Conservation (phyloP, 2,797 vertebrate species). For the Manis crassicaudata region DNA sequence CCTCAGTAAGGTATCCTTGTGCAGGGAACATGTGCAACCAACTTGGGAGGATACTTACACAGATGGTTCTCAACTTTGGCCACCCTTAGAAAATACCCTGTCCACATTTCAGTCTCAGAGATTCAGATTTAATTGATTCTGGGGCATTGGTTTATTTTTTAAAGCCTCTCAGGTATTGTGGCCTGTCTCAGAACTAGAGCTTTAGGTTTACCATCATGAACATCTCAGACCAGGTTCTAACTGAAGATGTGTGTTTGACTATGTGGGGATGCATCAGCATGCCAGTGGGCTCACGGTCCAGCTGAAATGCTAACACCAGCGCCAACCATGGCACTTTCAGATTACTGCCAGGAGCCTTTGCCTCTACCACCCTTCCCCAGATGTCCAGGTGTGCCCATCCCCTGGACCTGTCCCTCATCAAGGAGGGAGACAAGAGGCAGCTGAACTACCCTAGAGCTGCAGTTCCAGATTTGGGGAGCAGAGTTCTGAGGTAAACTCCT, state of each 20-base stretch:
- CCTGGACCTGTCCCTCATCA: not conserved
- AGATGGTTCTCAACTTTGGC: not conserved
- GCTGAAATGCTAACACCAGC: not conserved
- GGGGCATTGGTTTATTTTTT: not conserved
- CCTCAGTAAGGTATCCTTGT: not conserved
- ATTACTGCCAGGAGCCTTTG: not conserved
- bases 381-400: not conserved
- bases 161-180: not conserved
- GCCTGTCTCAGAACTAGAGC: not conserved
- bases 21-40: not conserved
- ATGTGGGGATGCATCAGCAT: rapidly evolving
- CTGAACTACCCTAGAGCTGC: not conserved
- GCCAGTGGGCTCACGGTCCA: not conserved
- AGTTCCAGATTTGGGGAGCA: not conserved
- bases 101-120: not conserved
- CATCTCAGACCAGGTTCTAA: not conserved
- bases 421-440: not conserved
- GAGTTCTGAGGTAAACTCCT: not conserved
- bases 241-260: not conserved
- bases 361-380: not conserved
- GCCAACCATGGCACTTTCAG: not conserved
- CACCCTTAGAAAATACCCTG: not conserved
- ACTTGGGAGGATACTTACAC: not conserved
- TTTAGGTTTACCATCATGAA: not conserved
- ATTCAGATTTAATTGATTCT: not conserved